These are phyloP conservation scores for Lepus townsendii DNA, from an alignment of 2,797 vertebrate species.

Conservation along the genomic window DNA sequence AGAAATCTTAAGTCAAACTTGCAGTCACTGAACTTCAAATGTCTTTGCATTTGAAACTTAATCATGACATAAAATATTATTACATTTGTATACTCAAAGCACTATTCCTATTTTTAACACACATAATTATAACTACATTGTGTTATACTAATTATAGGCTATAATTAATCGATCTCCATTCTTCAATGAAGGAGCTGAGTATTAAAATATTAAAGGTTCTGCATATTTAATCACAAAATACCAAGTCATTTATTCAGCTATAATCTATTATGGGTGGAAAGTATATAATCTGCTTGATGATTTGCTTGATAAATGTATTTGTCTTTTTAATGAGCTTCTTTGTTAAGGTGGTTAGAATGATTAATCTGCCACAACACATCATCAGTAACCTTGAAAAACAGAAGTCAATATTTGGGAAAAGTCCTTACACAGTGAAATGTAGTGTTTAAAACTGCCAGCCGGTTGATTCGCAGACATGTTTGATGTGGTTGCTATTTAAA, in stretches of 20 bases:
- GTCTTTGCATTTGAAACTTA: background rate
- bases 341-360: conserved; percentile 82
- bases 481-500: conserved; percentile 87
- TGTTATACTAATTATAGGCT: conserved; percentile 49
- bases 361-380: conserved; percentile 79
- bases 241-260: conserved; percentile 78
- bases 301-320: conserved; percentile 87
- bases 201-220: conserved; percentile 73
- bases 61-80: background rate
- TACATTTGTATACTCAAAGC: conserved; percentile 49
- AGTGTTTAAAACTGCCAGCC: conserved; percentile 80
- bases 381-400: conserved; percentile 87
- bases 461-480: conserved; percentile 80
- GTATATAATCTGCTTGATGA: conserved; percentile 83
- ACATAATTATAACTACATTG: conserved; percentile 40
- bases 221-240: conserved; percentile 78
- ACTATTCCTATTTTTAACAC: conserved; percentile 54
- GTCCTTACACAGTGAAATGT: conserved; percentile 71
- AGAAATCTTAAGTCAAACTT: conserved; percentile 30
- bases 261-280: conserved; percentile 80
- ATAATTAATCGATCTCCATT: conserved; percentile 44
- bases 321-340: conserved; percentile 86
- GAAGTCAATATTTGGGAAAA: conserved; percentile 88
- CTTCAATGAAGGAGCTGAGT: conserved; percentile 64
- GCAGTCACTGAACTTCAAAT: conserved; percentile 8